Evolutionary conservation across 1,140 invertebrate species (phyloP), one percentile per base, ranked within the genome.

Genomic region (Stegodyphus dumicola): DNA sequence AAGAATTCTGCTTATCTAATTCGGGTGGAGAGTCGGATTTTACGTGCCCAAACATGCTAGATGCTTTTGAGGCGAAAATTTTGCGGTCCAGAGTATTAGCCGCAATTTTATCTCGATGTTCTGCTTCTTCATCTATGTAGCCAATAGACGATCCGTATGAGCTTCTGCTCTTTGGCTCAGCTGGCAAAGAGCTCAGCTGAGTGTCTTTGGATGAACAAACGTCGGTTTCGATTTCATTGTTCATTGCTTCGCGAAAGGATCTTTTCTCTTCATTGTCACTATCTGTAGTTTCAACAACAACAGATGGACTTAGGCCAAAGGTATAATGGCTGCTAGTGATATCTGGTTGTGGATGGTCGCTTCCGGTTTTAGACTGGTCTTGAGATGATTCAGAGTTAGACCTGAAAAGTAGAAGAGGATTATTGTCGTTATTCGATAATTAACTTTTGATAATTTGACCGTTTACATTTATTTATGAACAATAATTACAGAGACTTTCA

Each of bases 321-420:
- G 74, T 76, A 17, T 85, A 85, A 13, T 85, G 81, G 15, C 81
- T 85, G 52, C 52, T 85, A 11, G 65, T 69, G 11, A 85, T 56
- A 17, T 85, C 81, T 9, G 73, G 33, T 48, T 51, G 51, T 0
- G 51, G 49, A 17, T 65, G 49, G 7, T 75, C 80, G n/a, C 54
- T 51, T 49, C 67, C 53, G 5, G 60, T 33, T 66, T 83, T 83
- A 6, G 73, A 67, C 1, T 67, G 73, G 7, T 76, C 81, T 77
- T 85, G 81, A 13, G 81, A 85, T 18, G 81, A 67, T 70, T 85
- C 81, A 5, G 81, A 85, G 33, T 85, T 85, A 15, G 81, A 85
- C 64, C 81, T 85, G 49, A 9, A 81, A 81, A 4, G 56, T 33
- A 10, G 56, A 60, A 60, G 15, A 60, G 56, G 15, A 60, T 60